phyloP scores from a whole-genome alignment of 1,140 invertebrate genomes.

The Kradibia gibbosae region DNA sequence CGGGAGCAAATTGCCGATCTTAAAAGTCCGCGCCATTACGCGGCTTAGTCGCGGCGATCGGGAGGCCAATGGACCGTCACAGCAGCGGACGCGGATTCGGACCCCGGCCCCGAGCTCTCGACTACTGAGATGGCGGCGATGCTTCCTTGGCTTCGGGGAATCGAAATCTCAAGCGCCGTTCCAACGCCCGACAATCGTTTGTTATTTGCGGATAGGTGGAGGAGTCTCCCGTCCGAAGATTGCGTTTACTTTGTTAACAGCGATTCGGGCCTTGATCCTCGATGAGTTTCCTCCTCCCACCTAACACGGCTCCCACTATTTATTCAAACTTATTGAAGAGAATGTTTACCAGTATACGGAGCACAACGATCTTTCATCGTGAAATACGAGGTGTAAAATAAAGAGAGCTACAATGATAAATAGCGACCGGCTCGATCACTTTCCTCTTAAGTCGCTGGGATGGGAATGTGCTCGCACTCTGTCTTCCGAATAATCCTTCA shows the following conservation, averaged over 20 bases:
- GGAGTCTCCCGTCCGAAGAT: background rate
- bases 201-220: background rate
- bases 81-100: no score
- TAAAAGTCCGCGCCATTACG: constrained; percentile 11
- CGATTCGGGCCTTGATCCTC: background rate
- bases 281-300: no score
- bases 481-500: no score
- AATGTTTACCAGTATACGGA: no score
- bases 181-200: background rate
- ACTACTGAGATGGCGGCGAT: no score
- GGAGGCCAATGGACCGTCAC: no score
- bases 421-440: background rate
- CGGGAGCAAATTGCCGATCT: constrained; percentile 31
- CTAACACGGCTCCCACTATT: background rate
- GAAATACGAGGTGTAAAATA: no score
- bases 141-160: background rate
- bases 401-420: background rate
- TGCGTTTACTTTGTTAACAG: background rate
- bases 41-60: no score
- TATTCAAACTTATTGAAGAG: background rate
- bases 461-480: no score
- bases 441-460: no score
- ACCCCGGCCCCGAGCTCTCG: no score
- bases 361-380: no score
- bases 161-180: background rate